Evolutionary conservation across 2,113 vertebrate genomes (phyloP), one percentile per base, ranked within the genome.

Genomic region (Taxidea taxus): DNA sequence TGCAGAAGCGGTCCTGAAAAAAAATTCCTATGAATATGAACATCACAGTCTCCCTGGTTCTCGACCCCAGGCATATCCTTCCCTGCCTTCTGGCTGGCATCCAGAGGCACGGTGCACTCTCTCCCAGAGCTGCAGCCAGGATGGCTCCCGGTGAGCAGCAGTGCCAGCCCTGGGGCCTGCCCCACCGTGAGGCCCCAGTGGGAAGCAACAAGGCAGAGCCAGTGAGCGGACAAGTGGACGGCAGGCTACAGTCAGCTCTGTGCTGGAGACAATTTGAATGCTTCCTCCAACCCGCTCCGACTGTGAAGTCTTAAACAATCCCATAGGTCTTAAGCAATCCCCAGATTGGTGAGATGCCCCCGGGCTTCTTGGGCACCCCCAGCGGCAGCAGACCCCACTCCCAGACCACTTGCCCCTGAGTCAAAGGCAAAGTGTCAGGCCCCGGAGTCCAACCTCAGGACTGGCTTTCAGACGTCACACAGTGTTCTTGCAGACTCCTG

Each of bases 281-380:
- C 27, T 18, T 90, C 74, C 42, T 90, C 47, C 16, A 4, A 16
- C 49, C 25, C 10, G 0, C 34, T 56, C 49, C 29, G 15, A 14
- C 62, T 44, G 23, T 13, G 4, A 18, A 75, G 44, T 82, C 77
- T 12, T 58, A 37, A 39, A 23, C 12, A 70, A 34, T 4, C 54
- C 62, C 51, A 10, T 27, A 27, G 37, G 39, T 39, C 58, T 12
- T 42, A 21, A 54, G 18, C 16, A 54, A 54, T 21, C 27, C 47
- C 29, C 1, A 6, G 1, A 5, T 34, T 15, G 14, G 14, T 44
- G 23, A 78, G 64, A 15, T 4, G 21, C 9, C 7, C 0, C 37
- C 20, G 8, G 11, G 51, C 68, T 64, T 78, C 87, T 70, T 47
- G 18, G 56, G 20, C 6, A 1, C 25, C 74, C 49, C 42, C 16